Evolutionary conservation across 1,140 invertebrate species (phyloP), one percentile per base, ranked within the genome.

Genomic region (Dendroctonus ponderosae): DNA sequence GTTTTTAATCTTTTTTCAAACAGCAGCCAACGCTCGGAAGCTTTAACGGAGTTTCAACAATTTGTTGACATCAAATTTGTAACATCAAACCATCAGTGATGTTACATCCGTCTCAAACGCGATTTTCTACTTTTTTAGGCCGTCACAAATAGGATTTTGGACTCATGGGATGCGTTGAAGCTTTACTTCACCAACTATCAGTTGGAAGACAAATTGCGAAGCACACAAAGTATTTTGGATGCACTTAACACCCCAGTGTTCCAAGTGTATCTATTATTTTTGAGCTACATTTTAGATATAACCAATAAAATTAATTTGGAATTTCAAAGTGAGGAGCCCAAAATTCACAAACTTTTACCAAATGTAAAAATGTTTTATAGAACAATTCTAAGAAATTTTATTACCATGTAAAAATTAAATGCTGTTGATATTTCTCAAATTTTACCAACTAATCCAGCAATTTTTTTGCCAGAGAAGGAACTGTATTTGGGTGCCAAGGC

Each of bases 1-100:
- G 12, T 65, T 9, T 65, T 58, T 49, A 57, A 39, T 38, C 15
- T 58, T 40, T 65, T 65, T 40, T 48, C 52, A 14, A 50, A 59
- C 39, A 65, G 63, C 42, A 11, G 37, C 6, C 57, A 59, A 40
- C 5, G 63, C 14, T 37, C 49, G 15, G 42, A 7, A 26, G 46
- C 38, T 5, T 65, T 58, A 39, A 37, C 40, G 11, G 43, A 58
- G 58, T 65, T 38, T 49, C 52, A 65, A 59, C 15, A 38, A 8
- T 65, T 65, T 59, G 3, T 58, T 5, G 7, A 58, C 6, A n/a
- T 57, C 14, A 58, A 56, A 40, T 54, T 39, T 11, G 53, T 58
- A 11, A 65, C 46, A 56, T 8, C 57, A 39, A 15, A 56, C 26
- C 50, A 40, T 12, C 62, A n/a, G n/a, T n/a, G n/a, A n/a, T n/a